Conservation (phyloP, 2,888 invertebrate species). For the Acrobasis consociella region DNA sequence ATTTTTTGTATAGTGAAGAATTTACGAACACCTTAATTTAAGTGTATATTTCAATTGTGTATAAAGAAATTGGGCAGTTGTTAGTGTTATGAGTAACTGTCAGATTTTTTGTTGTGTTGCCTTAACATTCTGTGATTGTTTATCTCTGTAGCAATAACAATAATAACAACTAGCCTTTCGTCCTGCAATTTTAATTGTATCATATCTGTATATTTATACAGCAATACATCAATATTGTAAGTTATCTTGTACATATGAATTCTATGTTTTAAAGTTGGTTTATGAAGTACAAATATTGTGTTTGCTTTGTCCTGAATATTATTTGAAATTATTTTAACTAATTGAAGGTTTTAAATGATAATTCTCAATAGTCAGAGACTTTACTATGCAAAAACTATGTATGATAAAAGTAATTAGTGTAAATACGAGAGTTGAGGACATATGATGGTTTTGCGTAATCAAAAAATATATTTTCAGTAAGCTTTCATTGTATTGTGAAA, state of each 20-base stretch:
- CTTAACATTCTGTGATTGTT: slow-evolving; percentile 20
- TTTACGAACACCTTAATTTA: slow-evolving; percentile 25
- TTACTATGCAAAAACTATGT: slow-evolving; percentile 15
- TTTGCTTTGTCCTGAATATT: slow-evolving; percentile 22
- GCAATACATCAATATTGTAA: slow-evolving; percentile 11
- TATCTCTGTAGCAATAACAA: slow-evolving; percentile 10
- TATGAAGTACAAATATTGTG: slow-evolving; percentile 40
- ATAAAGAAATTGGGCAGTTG: slow-evolving; percentile 19
- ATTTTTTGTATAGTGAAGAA: slow-evolving; percentile 18
- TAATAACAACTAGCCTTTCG: slow-evolving; percentile 16
- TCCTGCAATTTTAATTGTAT: slow-evolving; percentile 14
- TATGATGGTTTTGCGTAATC: slow-evolving; percentile 16
- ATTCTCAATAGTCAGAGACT: slow-evolving; percentile 23
- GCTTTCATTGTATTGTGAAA: background rate
- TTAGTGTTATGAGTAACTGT: background rate
- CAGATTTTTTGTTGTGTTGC: slow-evolving; percentile 5
- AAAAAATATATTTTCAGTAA: slow-evolving; percentile 11
- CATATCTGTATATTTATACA: slow-evolving; percentile 17
- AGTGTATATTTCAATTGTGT: slow-evolving; percentile 29
- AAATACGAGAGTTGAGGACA: slow-evolving; percentile 23
- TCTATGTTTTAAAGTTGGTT: slow-evolving; percentile 31
- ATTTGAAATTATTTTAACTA: slow-evolving; percentile 13
- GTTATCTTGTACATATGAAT: slow-evolving; percentile 22
- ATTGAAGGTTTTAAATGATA: slow-evolving; percentile 14
- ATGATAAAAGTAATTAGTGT: slow-evolving; percentile 14